phyloP scores from a whole-genome alignment of 2,888 invertebrate species.

The Hyppa rectilinea region DNA sequence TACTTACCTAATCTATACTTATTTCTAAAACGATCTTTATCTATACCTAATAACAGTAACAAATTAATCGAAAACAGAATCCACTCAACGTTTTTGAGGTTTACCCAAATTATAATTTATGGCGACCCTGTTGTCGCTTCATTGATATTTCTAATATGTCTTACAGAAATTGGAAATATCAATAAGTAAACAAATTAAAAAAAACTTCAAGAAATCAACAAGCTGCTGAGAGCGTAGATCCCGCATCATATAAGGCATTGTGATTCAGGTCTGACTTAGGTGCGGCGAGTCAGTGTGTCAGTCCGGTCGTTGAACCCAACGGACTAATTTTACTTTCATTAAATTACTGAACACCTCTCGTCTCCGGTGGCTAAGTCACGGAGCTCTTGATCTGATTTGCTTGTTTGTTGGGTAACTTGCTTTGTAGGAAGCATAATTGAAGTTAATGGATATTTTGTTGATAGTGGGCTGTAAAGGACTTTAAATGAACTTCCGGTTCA shows the following conservation, averaged over 20 bases:
- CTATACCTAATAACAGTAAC: too few species aligned
- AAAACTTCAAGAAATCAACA: slow-evolving; percentile 30
- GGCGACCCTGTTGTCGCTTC: not conserved
- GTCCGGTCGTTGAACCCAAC: slow-evolving; percentile 82
- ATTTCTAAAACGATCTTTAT: not conserved
- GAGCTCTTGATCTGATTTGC: slow-evolving; percentile 44
- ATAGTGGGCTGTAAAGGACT: not conserved
- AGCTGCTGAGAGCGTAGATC: slow-evolving; percentile 24
- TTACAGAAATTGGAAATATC: not conserved
- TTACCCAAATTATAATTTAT: not conserved
- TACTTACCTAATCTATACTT: too few species aligned
- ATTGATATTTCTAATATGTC: not conserved
- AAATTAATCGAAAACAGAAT: not conserved
- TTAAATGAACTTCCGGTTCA: not conserved
- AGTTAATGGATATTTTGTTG: not conserved
- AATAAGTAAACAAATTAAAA: slow-evolving; percentile 20
- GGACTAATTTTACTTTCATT: slow-evolving; percentile 89
- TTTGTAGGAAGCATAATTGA: not conserved
- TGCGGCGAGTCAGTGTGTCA: slow-evolving; percentile 84
- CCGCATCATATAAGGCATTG: slow-evolving; percentile 49
- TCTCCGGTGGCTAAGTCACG: slow-evolving; percentile 52
- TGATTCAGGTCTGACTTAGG: slow-evolving; percentile 58
- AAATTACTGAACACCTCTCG: slow-evolving; percentile 75
- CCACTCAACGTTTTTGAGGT: not conserved
- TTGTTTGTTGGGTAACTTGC: slow-evolving; percentile 8